Percentiles rank a stretch among this genome's conserved stretches.
These are phyloP conservation scores for Artemia franciscana DNA, from an alignment of 1,140 invertebrate genomes.

Conservation along the genomic window DNA sequence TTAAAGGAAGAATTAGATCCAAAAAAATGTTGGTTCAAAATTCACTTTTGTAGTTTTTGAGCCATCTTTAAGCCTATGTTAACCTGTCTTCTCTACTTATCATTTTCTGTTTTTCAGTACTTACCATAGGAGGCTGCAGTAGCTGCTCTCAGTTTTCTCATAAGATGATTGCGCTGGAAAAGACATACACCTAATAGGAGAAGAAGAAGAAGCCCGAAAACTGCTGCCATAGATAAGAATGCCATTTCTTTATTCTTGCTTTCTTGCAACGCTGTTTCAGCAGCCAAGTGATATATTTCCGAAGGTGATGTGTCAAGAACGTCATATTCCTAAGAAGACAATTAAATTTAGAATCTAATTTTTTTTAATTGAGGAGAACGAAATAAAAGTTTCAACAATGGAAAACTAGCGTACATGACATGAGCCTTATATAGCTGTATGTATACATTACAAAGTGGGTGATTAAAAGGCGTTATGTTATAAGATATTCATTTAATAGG, in stretches of 20 bases:
- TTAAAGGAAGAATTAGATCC: not conserved
- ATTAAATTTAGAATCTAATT: not conserved
- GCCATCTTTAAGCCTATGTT: not conserved
- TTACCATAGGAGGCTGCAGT: conserved; percentile 53
- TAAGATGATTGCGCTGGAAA: conserved; percentile 55
- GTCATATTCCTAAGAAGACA: conserved; percentile 41
- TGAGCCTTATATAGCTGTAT: not conserved
- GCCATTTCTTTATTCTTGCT: conserved; percentile 24
- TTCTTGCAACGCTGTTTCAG: conserved; percentile 21
- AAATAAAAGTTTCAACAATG: not conserved
- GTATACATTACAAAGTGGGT: not conserved
- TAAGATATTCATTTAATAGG: too few species aligned
- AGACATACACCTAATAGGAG: conserved; percentile 52
- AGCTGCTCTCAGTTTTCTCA: conserved; percentile 69
- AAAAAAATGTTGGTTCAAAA: not conserved
- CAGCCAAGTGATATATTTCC: conserved; percentile 19
- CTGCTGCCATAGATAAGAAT: conserved; percentile 49
- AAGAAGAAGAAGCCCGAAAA: conserved; percentile 44
- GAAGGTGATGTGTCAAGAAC: conserved; percentile 66
- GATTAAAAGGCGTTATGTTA: not conserved
- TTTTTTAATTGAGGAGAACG: not conserved
- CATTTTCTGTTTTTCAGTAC: conserved; percentile 13
- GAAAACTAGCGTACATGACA: not conserved
- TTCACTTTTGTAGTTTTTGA: not conserved
- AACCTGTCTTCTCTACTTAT: not conserved